Evolutionary conservation across 2,888 invertebrate genomes (phyloP).

Genomic region (Anthophora plumipes): DNA sequence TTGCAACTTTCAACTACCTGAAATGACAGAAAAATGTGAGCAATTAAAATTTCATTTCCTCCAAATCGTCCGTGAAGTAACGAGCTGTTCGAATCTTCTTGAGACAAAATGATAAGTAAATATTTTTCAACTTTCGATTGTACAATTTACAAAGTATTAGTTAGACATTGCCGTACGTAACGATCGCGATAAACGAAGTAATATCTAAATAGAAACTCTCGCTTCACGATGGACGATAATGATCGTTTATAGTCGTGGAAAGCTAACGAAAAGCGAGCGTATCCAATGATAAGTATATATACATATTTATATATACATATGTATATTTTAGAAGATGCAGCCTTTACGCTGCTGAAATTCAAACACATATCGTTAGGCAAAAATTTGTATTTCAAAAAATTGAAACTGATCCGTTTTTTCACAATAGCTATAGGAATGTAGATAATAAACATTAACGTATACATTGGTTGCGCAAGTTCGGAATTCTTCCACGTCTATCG

Average conservation of each 20-base stretch:
- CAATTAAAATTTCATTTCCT: constrained; percentile 7
- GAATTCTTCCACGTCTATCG: neutral
- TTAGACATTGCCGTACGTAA: neutral
- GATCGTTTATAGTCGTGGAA: constrained; percentile 28
- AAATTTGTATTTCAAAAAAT: neutral
- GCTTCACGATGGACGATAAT: constrained; percentile 6
- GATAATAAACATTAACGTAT: neutral
- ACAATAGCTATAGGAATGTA: neutral
- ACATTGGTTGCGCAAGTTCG: constrained; percentile 12
- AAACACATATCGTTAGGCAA: neutral
- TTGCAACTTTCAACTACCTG: neutral
- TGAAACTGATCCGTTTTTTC: neutral
- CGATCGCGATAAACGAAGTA: constrained; percentile 19
- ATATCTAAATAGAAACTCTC: constrained; percentile 3
- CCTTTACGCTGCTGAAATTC: neutral
- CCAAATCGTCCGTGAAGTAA: neutral
- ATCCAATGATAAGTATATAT: constrained; percentile 11
- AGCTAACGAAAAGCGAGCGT: neutral
- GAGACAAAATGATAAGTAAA: neutral
- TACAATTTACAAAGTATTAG: constrained; percentile 3
- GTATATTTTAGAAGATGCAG: neutral
- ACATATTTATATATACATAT: neutral
- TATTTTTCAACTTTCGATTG: neutral
- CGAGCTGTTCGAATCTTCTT: neutral
- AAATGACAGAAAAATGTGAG: neutral